Evolutionary conservation across 92 coral and sea anemone species (phyloP).

Genomic region (Porites lobata): DNA sequence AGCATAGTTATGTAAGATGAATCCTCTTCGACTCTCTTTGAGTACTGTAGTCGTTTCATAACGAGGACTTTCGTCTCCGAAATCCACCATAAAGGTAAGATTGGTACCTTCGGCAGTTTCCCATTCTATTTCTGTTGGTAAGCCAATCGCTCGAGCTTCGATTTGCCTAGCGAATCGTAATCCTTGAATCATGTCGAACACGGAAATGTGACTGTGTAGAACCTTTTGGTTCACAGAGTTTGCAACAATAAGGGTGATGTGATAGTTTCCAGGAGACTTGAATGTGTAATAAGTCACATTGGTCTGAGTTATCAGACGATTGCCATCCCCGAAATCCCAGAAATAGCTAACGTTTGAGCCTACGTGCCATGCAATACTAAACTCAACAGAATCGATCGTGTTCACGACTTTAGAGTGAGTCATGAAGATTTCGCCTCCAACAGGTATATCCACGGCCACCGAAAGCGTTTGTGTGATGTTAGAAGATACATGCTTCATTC

Average conservation of each 20-base stretch:
- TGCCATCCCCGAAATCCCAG: conserved; percentile 94
- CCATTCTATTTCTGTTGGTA: conserved; percentile 75
- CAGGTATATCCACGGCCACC: conserved; percentile 80
- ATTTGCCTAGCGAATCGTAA: conserved; percentile 72
- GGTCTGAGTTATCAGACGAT: conserved; percentile 43
- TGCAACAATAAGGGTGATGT: conserved; percentile 71
- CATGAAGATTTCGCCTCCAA: conserved; percentile 67
- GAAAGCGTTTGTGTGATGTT: conserved; percentile 66
- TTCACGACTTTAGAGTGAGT: conserved; percentile 42
- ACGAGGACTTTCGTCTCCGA: conserved; percentile 82
- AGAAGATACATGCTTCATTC: conserved; percentile 76
- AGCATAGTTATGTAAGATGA: conserved; percentile 69
- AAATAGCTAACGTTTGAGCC: conserved; percentile 81
- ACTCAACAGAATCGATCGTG: conserved; percentile 75
- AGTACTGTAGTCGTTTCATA: conserved; percentile 47
- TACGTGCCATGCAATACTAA: conserved; percentile 66
- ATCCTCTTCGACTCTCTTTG: conserved; percentile 41
- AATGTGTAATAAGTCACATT: conserved; percentile 63
- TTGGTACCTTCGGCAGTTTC: conserved; percentile 83
- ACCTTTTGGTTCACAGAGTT: conserved; percentile 78
- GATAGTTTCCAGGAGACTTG: conserved; percentile 63
- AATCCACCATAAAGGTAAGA: conserved; percentile 82
- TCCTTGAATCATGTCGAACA: conserved; percentile 70
- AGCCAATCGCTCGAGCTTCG: conserved; percentile 81
- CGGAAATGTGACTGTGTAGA: conserved; percentile 39